phyloP scores from a whole-genome alignment of 1,140 invertebrate genomes.

The Dendrolimus kikuchii region DNA sequence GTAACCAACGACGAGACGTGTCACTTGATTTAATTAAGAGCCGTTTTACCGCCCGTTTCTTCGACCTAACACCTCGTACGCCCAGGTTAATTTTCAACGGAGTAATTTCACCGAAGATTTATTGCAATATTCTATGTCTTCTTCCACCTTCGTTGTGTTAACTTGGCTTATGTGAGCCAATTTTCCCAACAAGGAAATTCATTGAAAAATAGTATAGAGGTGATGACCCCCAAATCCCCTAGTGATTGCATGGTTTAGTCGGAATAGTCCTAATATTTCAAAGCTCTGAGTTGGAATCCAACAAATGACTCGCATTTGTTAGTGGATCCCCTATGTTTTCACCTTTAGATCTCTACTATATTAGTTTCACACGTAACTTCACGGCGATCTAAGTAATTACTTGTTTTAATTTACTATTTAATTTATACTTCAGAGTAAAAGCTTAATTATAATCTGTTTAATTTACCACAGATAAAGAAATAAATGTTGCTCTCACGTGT shows the following conservation, averaged over 20 bases:
- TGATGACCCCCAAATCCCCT: constrained; percentile 51
- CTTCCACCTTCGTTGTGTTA: constrained; percentile 10
- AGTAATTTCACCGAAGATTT: constrained; percentile 59
- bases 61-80: constrained; percentile 46
- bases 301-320: constrained; percentile 53
- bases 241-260: constrained; percentile 61
- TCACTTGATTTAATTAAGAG: constrained; percentile 72
- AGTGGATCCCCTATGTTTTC: constrained; percentile 13
- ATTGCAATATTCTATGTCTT: constrained; percentile 53
- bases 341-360: constrained; percentile 11
- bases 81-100: constrained; percentile 57
- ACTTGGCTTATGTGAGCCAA: too few relatives aligned
- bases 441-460: too few relatives aligned
- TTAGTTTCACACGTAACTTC: not conserved
- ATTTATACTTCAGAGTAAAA: too few relatives aligned
- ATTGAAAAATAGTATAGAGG: constrained; percentile 1
- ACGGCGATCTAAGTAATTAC: too few relatives aligned
- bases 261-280: constrained; percentile 63
- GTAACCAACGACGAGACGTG: constrained; percentile 58
- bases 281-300: constrained; percentile 38
- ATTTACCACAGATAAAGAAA: too few relatives aligned
- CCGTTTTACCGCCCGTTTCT: constrained; percentile 63
- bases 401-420: too few relatives aligned
- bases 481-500: too few relatives aligned
- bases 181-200: too few relatives aligned